Evolutionary conservation across 1,140 invertebrate species (phyloP), one percentile per base, ranked within the genome.

Genomic region (Drosophila equinoxialis): DNA sequence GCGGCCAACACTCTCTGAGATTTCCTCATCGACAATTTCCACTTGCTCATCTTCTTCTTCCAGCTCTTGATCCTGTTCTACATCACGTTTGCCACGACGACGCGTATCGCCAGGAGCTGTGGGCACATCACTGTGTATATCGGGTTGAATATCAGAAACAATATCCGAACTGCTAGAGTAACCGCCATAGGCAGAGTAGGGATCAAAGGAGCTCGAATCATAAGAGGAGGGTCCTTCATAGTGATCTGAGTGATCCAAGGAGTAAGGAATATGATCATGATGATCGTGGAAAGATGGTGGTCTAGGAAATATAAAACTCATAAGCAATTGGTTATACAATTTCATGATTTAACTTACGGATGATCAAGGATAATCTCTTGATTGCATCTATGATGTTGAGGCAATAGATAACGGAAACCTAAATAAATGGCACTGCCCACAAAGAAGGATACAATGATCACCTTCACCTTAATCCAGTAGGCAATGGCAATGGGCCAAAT

Each of bases 401-500:
- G 81, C 72, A 65, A 75, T 11, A 91, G 70, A 39, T 91, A 91
- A 14, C 85, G 82, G 10, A 90, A 41, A 6, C 83, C 91, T 68
- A 85, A 64, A 37, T 83, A 91, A 33, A 92, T 79, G 20, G 89
- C 89, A 30, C 84, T 90, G 35, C 89, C 90, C 48, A 90, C 79
- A 57, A 92, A 91, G 67, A 92, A 92, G 58, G 91, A 87, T 0
- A 92, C 84, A 14, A 92, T 89, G 1, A 92, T 68, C 42, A 91
- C 77, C 78, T 92, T 92, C 35, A 92, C 91, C 81, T 92, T 92
- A 39, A 92, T 71, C 90, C 86, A 92, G 59, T 92, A 92, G 54
- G 90, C 84, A 58, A 92, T 90, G 0, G 91, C 86, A 33, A 92
- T 41, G 8, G 91, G 70, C 89, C 91, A 87, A 65, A 91, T 59